These are phyloP conservation scores for Maniola jurtina DNA, from an alignment of 1,140 invertebrate species.

Conservation along the genomic window DNA sequence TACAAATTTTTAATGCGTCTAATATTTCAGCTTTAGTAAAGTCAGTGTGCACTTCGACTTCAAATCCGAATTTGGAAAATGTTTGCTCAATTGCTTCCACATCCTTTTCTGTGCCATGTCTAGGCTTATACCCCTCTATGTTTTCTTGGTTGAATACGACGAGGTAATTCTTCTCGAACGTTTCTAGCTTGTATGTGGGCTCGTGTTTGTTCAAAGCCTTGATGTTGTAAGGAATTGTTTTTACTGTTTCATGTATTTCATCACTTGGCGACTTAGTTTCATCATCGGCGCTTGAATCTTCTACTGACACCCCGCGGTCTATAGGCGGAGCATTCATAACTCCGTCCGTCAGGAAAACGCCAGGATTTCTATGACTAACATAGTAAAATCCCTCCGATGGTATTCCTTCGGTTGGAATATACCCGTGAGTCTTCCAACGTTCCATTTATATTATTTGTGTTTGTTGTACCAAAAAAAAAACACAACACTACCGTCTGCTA, in stretches of 20 bases:
- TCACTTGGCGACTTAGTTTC: neutral
- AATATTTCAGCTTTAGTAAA: constrained; percentile 48
- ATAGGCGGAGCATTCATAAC: neutral
- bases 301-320: neutral
- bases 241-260: neutral
- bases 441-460: constrained; percentile 2
- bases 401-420: neutral
- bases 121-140: constrained; percentile 45
- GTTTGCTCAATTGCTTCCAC: constrained; percentile 46
- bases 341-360: neutral
- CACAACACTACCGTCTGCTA: neutral
- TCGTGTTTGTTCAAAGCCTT: constrained; percentile 51
- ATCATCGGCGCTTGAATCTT: neutral
- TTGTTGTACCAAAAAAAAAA: neutral
- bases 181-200: constrained; percentile 60
- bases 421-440: neutral
- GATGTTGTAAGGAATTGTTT: constrained; percentile 32
- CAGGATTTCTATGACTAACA: neutral
- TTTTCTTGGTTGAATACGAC: constrained; percentile 64
- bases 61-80: constrained; percentile 52
- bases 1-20: constrained; percentile 45
- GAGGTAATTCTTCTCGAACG: constrained; percentile 57
- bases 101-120: constrained; percentile 59
- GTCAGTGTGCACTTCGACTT: constrained; percentile 48
- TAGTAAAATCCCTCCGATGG: neutral